phyloP scores from a whole-genome alignment of 2,888 invertebrate species.

The Apomyelois bistriatella region DNA sequence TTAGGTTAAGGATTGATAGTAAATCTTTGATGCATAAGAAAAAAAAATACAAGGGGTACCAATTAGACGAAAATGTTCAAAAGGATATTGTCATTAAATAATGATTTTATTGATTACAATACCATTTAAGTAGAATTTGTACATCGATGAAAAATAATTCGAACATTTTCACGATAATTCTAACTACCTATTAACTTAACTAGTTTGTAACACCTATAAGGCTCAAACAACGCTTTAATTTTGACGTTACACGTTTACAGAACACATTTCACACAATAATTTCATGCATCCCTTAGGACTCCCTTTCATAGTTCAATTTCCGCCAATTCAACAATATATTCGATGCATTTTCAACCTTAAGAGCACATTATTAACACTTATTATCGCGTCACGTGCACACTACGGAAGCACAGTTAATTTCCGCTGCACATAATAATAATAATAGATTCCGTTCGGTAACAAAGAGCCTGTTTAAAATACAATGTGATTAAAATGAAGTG shows the following conservation, averaged over 20 bases:
- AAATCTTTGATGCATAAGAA: too few species aligned
- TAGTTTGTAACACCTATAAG: neutral
- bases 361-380: neutral
- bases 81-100: too few species aligned
- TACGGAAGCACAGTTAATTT: conserved; percentile 6
- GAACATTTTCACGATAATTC: too few species aligned
- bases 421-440: conserved; percentile 14
- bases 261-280: conserved; percentile 5
- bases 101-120: too few species aligned
- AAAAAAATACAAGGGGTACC: too few species aligned
- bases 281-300: conserved; percentile 13
- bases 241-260: neutral
- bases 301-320: conserved; percentile 11
- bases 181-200: neutral
- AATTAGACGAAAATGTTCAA: too few species aligned
- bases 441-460: conserved; percentile 10
- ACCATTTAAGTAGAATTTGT: too few species aligned
- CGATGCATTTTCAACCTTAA: conserved; percentile 3
- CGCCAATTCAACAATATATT: neutral
- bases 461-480: conserved; percentile 11
- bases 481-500: conserved; percentile 9
- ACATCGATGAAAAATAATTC: too few species aligned
- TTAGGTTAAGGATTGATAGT: too few species aligned
- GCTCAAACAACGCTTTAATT: neutral
- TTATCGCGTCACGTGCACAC: neutral